Base-by-base conservation (phyloP, 1,140 invertebrate species). In the Meloidogyne floridensis region DNA sequence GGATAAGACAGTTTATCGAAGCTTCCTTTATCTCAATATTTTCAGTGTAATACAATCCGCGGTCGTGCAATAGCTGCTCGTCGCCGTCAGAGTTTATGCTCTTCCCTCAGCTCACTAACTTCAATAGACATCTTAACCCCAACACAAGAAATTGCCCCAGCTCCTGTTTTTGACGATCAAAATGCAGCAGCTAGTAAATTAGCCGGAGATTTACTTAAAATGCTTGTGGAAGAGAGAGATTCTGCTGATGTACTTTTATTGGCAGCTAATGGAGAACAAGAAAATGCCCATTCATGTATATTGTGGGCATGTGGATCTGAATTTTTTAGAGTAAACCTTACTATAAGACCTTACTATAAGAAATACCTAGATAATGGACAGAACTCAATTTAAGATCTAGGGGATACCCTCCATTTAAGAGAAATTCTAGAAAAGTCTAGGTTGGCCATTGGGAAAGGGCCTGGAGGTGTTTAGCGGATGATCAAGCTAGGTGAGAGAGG, bases 81-180 rank as follows among this genome's bases (percentile, higher is more conserved):
- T 3, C 77, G 77, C 11, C 77, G 69, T 8, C 72, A 69, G 18
- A 71, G 65, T 11, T 69, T 79, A 18, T 79, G 65, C 15, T 80
- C 88, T 15, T 88, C 87, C 8, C 72, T 88, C n/a, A 90, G 83
- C 20, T 88, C 87, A 13, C 70, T 88, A 42, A 88, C 87, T 13
- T 90, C 88, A 72, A 87, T 88, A n/a, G 87, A 88, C 73, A 9
- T 79, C 20, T 53, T 90, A 59, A 88, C 89, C 1, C 86, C 89
- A 43, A 86, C 85, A 59, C 56, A 85, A 7, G 87, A 88, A 69
- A 80, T 75, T 85, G 79, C n/a, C n/a, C 77, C 56, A 72, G 32
- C 42, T 51, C 20, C 65, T 13, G 15, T n/a, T 20, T 20, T 79
- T 69, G 72, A 51, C 51, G 87, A 88, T 47, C 47, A 80, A 54